These are phyloP conservation scores for Ploceus nigricollis DNA, from an alignment of 2,113 vertebrate genomes.

Conservation along the genomic window DNA sequence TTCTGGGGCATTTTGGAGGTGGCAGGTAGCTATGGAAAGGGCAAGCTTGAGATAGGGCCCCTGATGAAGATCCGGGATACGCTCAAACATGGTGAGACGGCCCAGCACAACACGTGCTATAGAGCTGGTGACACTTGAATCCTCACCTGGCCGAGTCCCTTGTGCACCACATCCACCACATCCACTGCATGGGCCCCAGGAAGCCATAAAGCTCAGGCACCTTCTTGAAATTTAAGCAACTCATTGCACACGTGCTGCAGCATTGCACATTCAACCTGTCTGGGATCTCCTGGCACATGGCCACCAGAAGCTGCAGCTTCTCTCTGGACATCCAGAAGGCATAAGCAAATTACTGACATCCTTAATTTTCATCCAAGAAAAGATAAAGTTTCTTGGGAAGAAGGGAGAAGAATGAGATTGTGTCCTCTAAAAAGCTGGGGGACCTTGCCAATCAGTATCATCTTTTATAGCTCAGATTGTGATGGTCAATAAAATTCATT, in stretches of 20 bases:
- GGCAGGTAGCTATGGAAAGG: background rate
- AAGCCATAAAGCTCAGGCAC: background rate
- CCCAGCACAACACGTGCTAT: rapidly evolving
- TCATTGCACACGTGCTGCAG: background rate
- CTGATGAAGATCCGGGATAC: rapidly evolving
- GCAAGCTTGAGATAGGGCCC: background rate
- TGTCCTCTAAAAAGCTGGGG: background rate
- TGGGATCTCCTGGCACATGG: rapidly evolving
- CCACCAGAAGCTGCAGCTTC: background rate
- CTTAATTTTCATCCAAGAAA: background rate
- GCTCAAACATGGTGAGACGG: rapidly evolving
- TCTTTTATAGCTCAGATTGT: background rate
- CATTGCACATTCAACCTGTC: background rate
- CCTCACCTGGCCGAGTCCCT: background rate
- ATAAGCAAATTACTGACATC: background rate
- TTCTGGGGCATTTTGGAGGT: background rate
- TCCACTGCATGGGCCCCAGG: too few species aligned
- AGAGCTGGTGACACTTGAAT: background rate
- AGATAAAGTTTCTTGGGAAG: background rate
- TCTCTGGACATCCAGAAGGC: slow-evolving; percentile 23
- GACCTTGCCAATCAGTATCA: background rate
- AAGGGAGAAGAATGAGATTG: background rate
- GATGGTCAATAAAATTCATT: background rate
- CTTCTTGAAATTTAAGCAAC: background rate
- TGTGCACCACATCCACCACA: background rate